Evolutionary conservation across 2,888 invertebrate genomes (phyloP), one percentile per base, ranked within the genome.

Genomic region (Dicyrtomina minuta): DNA sequence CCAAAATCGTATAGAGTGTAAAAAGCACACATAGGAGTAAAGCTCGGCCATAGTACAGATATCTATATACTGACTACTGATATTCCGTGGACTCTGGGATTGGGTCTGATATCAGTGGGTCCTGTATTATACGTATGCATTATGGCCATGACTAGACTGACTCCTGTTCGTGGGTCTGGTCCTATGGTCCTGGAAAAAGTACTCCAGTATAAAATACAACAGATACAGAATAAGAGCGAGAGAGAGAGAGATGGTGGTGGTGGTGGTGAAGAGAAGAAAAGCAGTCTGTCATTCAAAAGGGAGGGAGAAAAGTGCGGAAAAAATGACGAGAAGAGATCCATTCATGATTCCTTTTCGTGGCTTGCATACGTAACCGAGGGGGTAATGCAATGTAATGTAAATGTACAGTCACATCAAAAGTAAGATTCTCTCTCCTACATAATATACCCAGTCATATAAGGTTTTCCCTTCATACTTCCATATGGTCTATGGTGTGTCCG

Each of bases 321-420:
- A 66, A 69, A 71, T 62, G 69, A 61, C 59, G 62, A 66, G 69
- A 59, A 60, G 49, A 41, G 60, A 68, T 65, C 66, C 70, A 70
- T 72, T 70, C 62, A 70, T 70, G 56, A 64, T 55, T 65, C 64
- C 59, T 59, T 49, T 59, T 64, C 70, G 67, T 73, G 73, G 64
- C 46, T 69, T 60, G 73, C 69, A 71, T 73, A 73, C 70, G 66
- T 59, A 70, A 70, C 17, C 58, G 58, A 58, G 62, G 64, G 64
- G 64, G 64, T 64, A 64, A 55, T 55, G 55, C 55, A 55, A 55
- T 24, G 55, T 55, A 55, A 64, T 51, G 64, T 64, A 64, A n/a
- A 64, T 51, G 64, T 64, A 64, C 22, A 64, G 64, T 64, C 24
- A 51, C 64, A 64, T 64, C 64, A 64, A 64, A 64, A 64, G 64